Conservation (phyloP, 2,888 invertebrate genomes). For the Julus scandinavius region DNA sequence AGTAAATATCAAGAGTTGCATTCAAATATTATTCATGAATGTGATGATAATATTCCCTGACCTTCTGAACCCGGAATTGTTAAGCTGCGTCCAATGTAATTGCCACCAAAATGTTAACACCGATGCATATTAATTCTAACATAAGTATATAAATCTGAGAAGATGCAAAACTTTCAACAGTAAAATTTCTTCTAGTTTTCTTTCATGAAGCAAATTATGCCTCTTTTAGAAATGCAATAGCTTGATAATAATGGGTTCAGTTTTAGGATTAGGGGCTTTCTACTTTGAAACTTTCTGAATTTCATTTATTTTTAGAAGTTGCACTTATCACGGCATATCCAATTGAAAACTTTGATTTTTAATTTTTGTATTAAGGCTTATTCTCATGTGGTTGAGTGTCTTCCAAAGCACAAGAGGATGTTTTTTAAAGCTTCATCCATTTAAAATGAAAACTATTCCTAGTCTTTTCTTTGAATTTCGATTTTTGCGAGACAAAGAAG, state of each 20-base stretch:
- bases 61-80: conserved; percentile 45
- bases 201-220: neutral
- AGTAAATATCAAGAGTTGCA: conserved; percentile 20
- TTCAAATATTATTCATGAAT: conserved; percentile 18
- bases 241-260: conserved; percentile 49
- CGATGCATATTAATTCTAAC: neutral
- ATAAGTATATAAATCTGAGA: neutral
- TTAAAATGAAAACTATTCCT: neutral
- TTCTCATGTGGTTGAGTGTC: conserved; percentile 49
- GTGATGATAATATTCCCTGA: conserved; percentile 20
- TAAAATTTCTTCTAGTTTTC: no score
- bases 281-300: conserved; percentile 19
- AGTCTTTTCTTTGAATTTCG: conserved; percentile 3
- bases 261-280: conserved; percentile 35
- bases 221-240: neutral
- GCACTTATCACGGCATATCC: conserved; percentile 47
- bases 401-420: conserved; percentile 51
- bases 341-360: conserved; percentile 36
- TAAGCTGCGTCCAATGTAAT: neutral
- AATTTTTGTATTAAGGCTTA: conserved; percentile 27
- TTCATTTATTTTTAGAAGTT: conserved; percentile 48
- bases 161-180: neutral
- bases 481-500: neutral
- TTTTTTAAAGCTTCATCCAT: neutral
- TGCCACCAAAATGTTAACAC: neutral